phyloP scores from a whole-genome alignment of 2,888 invertebrate species.

The Cremastinae sp. region DNA sequence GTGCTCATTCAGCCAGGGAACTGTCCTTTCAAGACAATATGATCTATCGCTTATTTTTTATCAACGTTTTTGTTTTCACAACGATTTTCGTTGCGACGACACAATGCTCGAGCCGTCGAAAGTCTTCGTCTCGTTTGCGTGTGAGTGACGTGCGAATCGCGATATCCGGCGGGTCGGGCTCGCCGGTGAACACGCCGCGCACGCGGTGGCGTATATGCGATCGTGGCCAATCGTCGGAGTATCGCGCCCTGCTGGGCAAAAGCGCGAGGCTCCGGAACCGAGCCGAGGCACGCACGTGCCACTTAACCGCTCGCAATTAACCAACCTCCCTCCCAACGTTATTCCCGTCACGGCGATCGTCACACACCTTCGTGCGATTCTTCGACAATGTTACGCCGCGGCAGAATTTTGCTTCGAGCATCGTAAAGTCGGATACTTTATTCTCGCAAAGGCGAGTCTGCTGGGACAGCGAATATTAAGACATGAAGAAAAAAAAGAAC shows the following conservation, averaged over 20 bases:
- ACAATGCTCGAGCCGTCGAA: conserved; percentile 58
- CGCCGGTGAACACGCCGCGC: conserved; percentile 21
- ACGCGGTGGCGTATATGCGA: conserved; percentile 61
- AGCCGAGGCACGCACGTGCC: conserved; percentile 55
- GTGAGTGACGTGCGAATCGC: conserved; percentile 76
- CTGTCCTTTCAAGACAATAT: too few relatives aligned
- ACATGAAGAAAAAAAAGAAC: too few relatives aligned
- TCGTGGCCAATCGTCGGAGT: conserved; percentile 70
- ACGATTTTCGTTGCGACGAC: conserved; percentile 46
- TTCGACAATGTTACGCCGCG: conserved; percentile 18
- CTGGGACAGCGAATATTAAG: too few relatives aligned
- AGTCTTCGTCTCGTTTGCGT: conserved; percentile 70
- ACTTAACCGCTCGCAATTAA: conserved; percentile 57
- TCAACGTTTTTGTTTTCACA: neutral
- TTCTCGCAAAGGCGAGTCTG: too few relatives aligned
- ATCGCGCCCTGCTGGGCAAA: conserved; percentile 51
- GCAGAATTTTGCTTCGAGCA: neutral
- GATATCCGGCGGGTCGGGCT: conserved; percentile 62
- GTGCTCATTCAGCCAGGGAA: conserved; percentile 36
- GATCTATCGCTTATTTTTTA: conserved; percentile 10
- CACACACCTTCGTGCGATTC: conserved; percentile 23
- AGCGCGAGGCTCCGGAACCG: conserved; percentile 33
- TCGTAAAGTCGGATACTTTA: neutral
- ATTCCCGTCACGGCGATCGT: conserved; percentile 33
- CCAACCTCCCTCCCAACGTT: conserved; percentile 39